phyloP scores from a whole-genome alignment of 2,888 invertebrate genomes.

The Meiosimyza decipiens region DNA sequence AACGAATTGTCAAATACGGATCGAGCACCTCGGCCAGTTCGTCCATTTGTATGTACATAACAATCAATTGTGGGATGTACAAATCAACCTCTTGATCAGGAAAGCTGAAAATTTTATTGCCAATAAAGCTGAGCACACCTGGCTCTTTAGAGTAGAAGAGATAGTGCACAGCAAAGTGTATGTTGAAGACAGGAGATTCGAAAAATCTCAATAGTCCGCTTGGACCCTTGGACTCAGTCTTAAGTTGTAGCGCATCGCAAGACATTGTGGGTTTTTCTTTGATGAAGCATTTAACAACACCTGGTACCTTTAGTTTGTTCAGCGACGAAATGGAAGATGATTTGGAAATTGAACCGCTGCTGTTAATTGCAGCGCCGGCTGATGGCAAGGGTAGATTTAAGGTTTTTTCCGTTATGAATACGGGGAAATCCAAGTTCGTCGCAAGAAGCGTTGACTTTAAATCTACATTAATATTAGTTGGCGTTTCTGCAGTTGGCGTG shows the following conservation, averaged over 20 bases:
- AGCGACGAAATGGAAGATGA: constrained; percentile 63
- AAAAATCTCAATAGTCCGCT: constrained; percentile 77
- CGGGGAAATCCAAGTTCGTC: background rate
- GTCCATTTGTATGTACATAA: constrained; percentile 98
- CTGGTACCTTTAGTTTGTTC: constrained; percentile 63
- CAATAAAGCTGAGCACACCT: constrained; percentile 96
- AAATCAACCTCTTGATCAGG: constrained; percentile 93
- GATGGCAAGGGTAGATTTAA: constrained; percentile 55
- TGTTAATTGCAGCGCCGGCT: constrained; percentile 44
- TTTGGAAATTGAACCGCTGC: constrained; percentile 46
- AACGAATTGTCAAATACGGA: constrained; percentile 84
- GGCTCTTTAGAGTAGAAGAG: constrained; percentile 98
- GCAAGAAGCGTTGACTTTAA: constrained; percentile 34
- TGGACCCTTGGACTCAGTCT: constrained; percentile 62
- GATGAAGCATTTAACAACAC: constrained; percentile 66
- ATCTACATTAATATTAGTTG: constrained; percentile 38
- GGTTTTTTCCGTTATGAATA: constrained; percentile 45
- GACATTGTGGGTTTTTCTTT: constrained; percentile 53
- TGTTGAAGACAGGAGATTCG: constrained; percentile 97
- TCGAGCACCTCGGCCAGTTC: constrained; percentile 95
- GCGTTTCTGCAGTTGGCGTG: constrained; percentile 48
- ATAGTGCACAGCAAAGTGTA: constrained; percentile 98
- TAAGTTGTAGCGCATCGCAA: constrained; percentile 47
- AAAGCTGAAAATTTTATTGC: constrained; percentile 97
- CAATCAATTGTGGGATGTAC: constrained; percentile 96